phyloP scores from a whole-genome alignment of 2,888 invertebrate species.

The Ophion obscuratus region DNA sequence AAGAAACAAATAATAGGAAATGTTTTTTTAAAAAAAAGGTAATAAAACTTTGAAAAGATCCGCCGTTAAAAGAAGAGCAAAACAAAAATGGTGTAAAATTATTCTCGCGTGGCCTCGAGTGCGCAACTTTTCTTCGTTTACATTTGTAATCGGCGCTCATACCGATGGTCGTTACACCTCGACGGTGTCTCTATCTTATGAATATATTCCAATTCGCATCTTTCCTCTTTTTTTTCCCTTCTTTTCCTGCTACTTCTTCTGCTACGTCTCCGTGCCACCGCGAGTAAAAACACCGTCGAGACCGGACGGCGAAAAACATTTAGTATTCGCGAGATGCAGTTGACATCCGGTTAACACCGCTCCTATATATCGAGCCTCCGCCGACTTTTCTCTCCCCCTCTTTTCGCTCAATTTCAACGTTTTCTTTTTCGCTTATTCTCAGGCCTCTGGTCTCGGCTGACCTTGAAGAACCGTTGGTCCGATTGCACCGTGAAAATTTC shows the following conservation, averaged over 20 bases:
- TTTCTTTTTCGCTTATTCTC: constrained; percentile 42
- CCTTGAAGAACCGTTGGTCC: constrained; percentile 61
- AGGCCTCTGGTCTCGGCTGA: constrained; percentile 31
- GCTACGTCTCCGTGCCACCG: no score
- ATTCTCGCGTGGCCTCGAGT: neutral
- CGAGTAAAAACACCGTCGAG: constrained; percentile 76
- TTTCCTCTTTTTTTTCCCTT: neutral
- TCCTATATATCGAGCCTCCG: constrained; percentile 69
- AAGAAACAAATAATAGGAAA: no score
- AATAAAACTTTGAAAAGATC: no score
- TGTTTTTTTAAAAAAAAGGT: no score
- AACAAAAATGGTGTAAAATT: no score
- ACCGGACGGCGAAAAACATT: constrained; percentile 71
- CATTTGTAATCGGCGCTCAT: no score
- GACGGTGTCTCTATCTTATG: neutral
- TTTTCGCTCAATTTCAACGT: constrained; percentile 58
- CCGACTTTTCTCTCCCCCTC: constrained; percentile 67
- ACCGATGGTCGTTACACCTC: no score
- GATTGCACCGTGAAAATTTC: constrained; percentile 37
- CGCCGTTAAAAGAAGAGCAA: no score
- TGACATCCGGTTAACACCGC: constrained; percentile 82
- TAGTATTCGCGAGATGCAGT: constrained; percentile 81
- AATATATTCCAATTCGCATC: neutral
- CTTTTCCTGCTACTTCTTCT: no score
- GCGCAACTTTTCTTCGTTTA: neutral